phyloP scores from a whole-genome alignment of 2,113 vertebrate genomes.

The Callospermophilus lateralis region DNA sequence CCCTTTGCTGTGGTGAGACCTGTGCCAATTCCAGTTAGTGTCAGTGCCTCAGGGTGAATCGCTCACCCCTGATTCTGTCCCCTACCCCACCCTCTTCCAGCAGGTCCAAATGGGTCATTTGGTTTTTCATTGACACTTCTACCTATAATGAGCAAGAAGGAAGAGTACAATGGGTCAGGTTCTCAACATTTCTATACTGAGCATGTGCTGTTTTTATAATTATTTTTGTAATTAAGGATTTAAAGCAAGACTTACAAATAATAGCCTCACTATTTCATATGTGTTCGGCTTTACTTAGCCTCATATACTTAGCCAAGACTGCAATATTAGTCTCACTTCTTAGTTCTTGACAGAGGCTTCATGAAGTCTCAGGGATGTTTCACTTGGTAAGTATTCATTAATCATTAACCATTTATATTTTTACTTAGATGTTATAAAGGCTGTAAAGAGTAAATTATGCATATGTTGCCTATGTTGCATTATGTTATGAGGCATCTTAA shows the following conservation, averaged over 20 bases:
- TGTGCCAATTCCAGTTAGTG: neutral
- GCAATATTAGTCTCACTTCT: neutral
- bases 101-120: neutral
- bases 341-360: neutral
- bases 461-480: neutral
- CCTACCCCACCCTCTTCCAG: neutral
- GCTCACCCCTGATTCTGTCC: neutral
- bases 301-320: neutral
- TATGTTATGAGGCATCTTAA: neutral
- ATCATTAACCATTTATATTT: constrained; percentile 40
- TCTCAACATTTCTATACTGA: neutral
- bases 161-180: neutral
- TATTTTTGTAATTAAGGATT: neutral
- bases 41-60: too few relatives aligned
- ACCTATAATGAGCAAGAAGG: neutral
- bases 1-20: neutral
- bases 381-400: constrained; percentile 39
- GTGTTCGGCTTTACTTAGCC: neutral
- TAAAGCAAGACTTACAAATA: neutral
- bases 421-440: constrained; percentile 2
- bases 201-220: neutral
- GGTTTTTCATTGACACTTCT: neutral
- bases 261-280: neutral
- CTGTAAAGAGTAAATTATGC: constrained; percentile 30
- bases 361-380: constrained; percentile 51